These are phyloP conservation scores for Nomada fabriciana DNA, from an alignment of 2,888 invertebrate species.

Conservation along the genomic window DNA sequence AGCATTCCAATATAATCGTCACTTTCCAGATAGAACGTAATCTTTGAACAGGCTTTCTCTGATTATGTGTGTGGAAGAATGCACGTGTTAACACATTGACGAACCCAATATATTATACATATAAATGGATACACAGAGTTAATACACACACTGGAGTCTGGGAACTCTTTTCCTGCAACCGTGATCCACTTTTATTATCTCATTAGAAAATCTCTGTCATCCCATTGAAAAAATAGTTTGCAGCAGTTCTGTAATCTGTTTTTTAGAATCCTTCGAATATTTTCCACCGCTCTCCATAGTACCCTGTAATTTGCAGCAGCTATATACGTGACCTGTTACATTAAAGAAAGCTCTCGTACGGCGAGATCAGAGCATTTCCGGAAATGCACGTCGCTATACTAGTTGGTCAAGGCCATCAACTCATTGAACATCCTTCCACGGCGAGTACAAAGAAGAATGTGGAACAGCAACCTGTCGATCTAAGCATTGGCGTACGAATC, in stretches of 20 bases:
- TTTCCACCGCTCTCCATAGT: background rate
- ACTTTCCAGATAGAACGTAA: conserved; percentile 37
- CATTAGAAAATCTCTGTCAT: too few relatives aligned
- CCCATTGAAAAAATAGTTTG: background rate
- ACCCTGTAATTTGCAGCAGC: background rate
- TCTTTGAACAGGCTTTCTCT: conserved; percentile 10
- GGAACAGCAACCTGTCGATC: conserved; percentile 53
- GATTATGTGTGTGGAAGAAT: background rate
- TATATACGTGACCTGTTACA: background rate
- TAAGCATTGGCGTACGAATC: conserved; percentile 25
- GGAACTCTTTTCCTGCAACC: too few relatives aligned
- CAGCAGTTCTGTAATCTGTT: background rate
- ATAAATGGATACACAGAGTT: too few relatives aligned
- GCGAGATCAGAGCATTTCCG: conserved; percentile 40
- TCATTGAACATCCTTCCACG: conserved; percentile 57
- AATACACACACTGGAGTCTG: too few relatives aligned
- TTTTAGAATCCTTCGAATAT: background rate
- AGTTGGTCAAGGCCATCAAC: conserved; percentile 65
- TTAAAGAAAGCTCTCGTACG: conserved; percentile 7
- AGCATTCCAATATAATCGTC: conserved; percentile 34
- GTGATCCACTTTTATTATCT: too few relatives aligned
- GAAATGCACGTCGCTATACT: conserved; percentile 42
- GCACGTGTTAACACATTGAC: background rate
- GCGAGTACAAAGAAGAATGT: conserved; percentile 54
- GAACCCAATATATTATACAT: background rate